These are phyloP conservation scores for Seriola aureovittata DNA, from an alignment of 2,113 vertebrate species.

Conservation along the genomic window DNA sequence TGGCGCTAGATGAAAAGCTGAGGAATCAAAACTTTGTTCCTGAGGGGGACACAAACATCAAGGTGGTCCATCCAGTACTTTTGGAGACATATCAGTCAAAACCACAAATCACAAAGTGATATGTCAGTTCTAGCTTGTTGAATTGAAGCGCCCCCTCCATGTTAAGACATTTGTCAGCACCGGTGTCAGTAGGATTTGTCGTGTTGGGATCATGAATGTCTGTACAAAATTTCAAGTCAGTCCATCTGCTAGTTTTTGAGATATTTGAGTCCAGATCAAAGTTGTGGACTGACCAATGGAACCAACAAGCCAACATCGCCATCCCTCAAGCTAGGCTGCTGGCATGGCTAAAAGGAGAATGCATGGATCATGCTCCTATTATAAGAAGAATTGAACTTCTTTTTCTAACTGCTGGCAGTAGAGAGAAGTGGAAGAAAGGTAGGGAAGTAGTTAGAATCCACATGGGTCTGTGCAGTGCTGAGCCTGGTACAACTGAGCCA, in stretches of 20 bases:
- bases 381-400: slow-evolving; percentile 1
- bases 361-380: neutral
- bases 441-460: slow-evolving; percentile 22
- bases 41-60: neutral
- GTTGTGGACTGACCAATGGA: neutral
- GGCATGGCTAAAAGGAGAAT: slow-evolving; percentile 4
- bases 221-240: neutral
- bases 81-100: neutral
- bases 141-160: neutral
- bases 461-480: slow-evolving; percentile 11
- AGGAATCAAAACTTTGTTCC: neutral
- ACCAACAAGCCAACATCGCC: neutral
- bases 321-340: neutral
- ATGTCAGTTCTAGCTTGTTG: neutral
- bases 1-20: neutral
- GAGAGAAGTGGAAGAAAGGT: neutral
- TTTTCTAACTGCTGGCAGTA: slow-evolving; percentile 26
- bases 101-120: neutral
- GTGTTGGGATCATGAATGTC: neutral
- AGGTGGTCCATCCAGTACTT: neutral
- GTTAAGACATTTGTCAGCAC: neutral
- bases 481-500: slow-evolving; percentile 29
- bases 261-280: neutral
- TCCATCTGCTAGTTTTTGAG: neutral
- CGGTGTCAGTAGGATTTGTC: neutral